Percentiles rank a stretch among this genome's conserved stretches.
Conservation (phyloP, 1,140 invertebrate species). For the Araneus ventricosus region DNA sequence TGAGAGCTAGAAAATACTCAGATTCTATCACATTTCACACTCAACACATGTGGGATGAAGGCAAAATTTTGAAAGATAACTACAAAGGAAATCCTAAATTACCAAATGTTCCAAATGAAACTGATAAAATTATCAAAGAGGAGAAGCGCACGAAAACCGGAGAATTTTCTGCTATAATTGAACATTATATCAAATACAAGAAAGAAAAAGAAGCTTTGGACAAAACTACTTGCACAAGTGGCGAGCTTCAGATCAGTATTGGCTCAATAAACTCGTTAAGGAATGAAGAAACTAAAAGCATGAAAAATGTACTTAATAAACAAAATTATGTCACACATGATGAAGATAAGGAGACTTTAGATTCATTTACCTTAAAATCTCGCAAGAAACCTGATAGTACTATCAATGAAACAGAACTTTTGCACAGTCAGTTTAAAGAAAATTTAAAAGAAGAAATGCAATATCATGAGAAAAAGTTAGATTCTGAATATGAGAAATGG, state of each 20-base stretch:
- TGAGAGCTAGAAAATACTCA: constrained; percentile 42
- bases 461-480: not conserved
- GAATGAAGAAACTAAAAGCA: not conserved
- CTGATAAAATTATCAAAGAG: not conserved
- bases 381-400: not conserved
- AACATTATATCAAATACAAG: constrained; percentile 62
- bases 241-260: not conserved
- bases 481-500: constrained; percentile 48
- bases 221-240: not conserved
- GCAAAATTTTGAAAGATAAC: constrained; percentile 57
- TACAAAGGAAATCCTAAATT: constrained; percentile 53
- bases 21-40: constrained; percentile 33
- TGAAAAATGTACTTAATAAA: not conserved
- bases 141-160: not conserved
- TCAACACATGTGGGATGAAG: constrained; percentile 53
- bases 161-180: constrained; percentile 56
- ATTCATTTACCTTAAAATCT: not conserved
- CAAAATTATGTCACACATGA: not conserved
- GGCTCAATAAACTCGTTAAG: not conserved
- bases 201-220: not conserved
- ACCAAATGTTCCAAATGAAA: not conserved
- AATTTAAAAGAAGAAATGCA: constrained; percentile 32
- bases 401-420: not conserved
- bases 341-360: not conserved
- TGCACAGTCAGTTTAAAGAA: constrained; percentile 47